These are phyloP conservation scores for Glaucidium brasilianum DNA, from an alignment of 2,113 vertebrate genomes.

Conservation along the genomic window DNA sequence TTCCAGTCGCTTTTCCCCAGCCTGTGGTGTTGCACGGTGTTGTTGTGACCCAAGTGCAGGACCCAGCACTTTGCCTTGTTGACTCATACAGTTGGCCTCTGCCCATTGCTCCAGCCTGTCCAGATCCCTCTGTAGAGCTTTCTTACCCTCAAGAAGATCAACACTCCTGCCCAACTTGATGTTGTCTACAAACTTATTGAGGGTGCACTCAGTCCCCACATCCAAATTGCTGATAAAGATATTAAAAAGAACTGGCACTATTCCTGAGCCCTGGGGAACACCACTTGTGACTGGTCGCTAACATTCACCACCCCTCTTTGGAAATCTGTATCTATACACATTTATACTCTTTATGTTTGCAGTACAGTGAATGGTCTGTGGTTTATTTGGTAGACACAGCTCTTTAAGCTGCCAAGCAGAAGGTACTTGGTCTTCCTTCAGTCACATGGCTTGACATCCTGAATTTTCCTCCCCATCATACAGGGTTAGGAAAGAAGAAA, in stretches of 20 bases:
- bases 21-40: background rate
- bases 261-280: too few species aligned
- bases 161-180: fast-evolving
- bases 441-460: background rate
- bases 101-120: background rate
- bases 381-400: background rate
- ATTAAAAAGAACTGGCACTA: background rate
- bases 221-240: background rate
- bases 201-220: background rate
- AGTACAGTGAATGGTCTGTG: background rate
- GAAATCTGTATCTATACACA: background rate
- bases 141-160: background rate
- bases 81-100: background rate
- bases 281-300: background rate
- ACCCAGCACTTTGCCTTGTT: background rate
- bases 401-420: background rate
- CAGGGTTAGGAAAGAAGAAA: background rate
- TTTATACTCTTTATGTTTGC: background rate
- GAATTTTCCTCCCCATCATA: background rate
- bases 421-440: background rate
- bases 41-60: background rate
- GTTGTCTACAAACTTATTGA: background rate
- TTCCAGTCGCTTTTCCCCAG: background rate
- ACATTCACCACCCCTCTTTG: background rate
- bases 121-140: background rate